phyloP scores from a whole-genome alignment of 2,888 invertebrate genomes.

The Plusia festucae region DNA sequence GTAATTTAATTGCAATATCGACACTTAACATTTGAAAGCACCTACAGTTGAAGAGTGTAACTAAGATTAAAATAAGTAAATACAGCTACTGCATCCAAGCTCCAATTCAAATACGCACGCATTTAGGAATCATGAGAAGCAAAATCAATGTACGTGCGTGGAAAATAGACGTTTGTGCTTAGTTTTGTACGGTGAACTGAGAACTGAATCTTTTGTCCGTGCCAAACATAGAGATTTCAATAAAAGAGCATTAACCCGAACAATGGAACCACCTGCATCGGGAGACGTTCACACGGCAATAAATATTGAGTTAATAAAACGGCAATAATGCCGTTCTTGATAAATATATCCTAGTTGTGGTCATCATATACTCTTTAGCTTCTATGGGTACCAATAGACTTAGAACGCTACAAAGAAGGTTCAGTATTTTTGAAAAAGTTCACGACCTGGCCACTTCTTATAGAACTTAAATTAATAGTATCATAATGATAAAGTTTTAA shows the following conservation, averaged over 20 bases:
- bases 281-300: conserved; percentile 76
- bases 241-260: conserved; percentile 64
- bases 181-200: conserved; percentile 25
- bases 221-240: conserved; percentile 38
- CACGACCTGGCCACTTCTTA: too few species aligned
- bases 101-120: conserved; percentile 23
- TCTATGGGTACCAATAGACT: too few species aligned
- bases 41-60: not conserved
- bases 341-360: conserved; percentile 10
- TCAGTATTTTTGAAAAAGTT: too few species aligned
- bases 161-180: conserved; percentile 45
- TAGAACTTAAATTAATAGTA: too few species aligned
- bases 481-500: too few species aligned
- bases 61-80: not conserved
- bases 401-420: too few species aligned
- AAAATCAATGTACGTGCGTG: conserved; percentile 51
- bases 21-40: not conserved
- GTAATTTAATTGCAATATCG: too few species aligned
- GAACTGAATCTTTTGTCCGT: conserved; percentile 46
- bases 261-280: conserved; percentile 69
- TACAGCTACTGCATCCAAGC: not conserved
- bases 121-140: conserved; percentile 20
- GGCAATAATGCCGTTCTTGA: conserved; percentile 25
- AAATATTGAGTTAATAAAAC: conserved; percentile 65
- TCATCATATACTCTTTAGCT: not conserved